These are phyloP conservation scores for Formicarius rufipectus DNA, from an alignment of 2,113 vertebrate species.

Conservation along the genomic window DNA sequence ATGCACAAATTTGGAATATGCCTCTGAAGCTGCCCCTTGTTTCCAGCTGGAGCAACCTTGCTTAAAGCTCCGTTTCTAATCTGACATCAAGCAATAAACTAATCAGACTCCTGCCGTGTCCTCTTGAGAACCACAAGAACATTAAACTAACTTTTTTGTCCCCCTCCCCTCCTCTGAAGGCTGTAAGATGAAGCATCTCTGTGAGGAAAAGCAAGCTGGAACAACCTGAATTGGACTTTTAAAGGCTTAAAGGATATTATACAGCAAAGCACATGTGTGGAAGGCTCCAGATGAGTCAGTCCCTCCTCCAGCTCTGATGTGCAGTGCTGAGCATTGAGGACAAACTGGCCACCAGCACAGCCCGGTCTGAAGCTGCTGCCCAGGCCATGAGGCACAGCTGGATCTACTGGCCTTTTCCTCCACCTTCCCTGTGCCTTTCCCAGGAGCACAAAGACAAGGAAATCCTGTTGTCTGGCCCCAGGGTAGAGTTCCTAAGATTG, in stretches of 20 bases:
- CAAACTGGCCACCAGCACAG: not conserved
- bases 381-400: rapidly evolving
- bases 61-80: not conserved
- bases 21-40: not conserved
- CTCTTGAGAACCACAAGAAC: not conserved
- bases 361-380: not conserved
- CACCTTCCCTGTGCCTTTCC: not conserved
- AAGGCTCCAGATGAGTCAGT: not conserved
- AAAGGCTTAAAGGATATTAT: not conserved
- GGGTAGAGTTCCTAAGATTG: not conserved
- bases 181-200: not conserved
- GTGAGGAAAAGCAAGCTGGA: not conserved
- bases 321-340: rapidly evolving
- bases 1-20: not conserved
- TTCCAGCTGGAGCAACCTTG: constrained; percentile 9
- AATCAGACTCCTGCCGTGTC: not conserved
- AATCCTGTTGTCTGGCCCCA: not conserved
- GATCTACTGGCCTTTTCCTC: not conserved
- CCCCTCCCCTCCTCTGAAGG: not conserved
- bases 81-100: not conserved
- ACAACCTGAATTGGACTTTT: not conserved
- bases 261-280: rapidly evolving
- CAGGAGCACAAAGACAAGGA: not conserved
- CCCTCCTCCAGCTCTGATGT: not conserved
- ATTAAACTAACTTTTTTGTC: not conserved